Evolutionary conservation across 2,113 vertebrate genomes (phyloP).

Genomic region (Antigone vipio): DNA sequence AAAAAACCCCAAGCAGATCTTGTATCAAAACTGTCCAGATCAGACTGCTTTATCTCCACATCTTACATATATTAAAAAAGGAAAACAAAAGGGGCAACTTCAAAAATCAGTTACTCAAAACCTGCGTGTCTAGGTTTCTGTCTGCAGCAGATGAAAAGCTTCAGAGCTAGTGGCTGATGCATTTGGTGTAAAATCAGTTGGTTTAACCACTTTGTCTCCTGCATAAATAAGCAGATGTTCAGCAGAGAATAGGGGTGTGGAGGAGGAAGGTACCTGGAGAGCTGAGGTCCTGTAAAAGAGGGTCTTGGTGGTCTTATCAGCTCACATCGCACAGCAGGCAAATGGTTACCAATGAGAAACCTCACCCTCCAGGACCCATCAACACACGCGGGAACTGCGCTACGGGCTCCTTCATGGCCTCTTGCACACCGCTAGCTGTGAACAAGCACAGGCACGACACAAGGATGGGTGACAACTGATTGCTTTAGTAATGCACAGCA

Average conservation of each 20-base stretch:
- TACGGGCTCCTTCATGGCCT: neutral
- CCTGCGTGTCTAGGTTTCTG: no score
- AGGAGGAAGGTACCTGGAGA: no score
- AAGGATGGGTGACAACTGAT: neutral
- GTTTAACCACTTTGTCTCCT: neutral
- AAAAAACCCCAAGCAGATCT: neutral
- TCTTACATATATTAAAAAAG: no score
- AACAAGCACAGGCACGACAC: no score
- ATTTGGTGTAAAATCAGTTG: neutral
- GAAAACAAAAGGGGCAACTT: neutral
- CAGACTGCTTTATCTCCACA: neutral
- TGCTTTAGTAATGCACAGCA: neutral
- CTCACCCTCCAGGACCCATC: neutral
- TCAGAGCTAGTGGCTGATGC: no score
- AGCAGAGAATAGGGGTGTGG: no score
- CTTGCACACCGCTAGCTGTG: fast-evolving
- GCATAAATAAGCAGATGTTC: neutral
- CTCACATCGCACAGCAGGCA: no score
- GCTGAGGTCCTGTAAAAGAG: neutral
- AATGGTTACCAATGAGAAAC: fast-evolving
- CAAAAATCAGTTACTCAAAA: neutral
- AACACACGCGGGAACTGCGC: fast-evolving
- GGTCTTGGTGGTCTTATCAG: neutral
- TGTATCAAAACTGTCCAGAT: fast-evolving
- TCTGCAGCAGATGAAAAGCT: neutral